Evolutionary conservation across 2,113 vertebrate species (phyloP).

Genomic region (Nothocercus nigrocapillus): DNA sequence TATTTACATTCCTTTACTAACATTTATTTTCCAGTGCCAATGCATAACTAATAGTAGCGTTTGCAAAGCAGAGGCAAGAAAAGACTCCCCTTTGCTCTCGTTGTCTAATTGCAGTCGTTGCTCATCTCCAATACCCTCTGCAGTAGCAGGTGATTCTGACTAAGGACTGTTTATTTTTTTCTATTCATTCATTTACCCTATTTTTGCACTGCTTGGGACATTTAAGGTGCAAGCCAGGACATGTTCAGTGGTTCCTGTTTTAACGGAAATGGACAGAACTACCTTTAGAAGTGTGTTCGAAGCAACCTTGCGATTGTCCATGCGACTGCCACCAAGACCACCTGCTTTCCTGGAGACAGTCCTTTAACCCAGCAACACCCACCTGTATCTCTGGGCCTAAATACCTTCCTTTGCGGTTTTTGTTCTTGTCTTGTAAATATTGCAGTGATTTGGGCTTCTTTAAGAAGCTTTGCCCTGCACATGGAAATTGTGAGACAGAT

Average conservation of each 20-base stretch:
- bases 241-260: background rate
- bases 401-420: background rate
- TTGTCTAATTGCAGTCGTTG: no score
- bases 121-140: background rate
- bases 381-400: background rate
- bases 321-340: no score
- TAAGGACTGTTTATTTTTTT: background rate
- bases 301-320: background rate
- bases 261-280: background rate
- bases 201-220: background rate
- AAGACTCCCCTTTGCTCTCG: background rate
- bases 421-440: background rate
- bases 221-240: background rate
- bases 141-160: background rate
- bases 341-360: background rate
- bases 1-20: fast-evolving
- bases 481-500: background rate
- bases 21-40: background rate
- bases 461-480: background rate
- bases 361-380: background rate
- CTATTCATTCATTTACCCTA: no score
- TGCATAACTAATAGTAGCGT: background rate
- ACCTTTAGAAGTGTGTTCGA: background rate
- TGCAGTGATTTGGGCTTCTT: background rate
- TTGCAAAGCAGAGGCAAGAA: background rate